phyloP scores from a whole-genome alignment of 2,888 invertebrate species.

The Euclidia mi region DNA sequence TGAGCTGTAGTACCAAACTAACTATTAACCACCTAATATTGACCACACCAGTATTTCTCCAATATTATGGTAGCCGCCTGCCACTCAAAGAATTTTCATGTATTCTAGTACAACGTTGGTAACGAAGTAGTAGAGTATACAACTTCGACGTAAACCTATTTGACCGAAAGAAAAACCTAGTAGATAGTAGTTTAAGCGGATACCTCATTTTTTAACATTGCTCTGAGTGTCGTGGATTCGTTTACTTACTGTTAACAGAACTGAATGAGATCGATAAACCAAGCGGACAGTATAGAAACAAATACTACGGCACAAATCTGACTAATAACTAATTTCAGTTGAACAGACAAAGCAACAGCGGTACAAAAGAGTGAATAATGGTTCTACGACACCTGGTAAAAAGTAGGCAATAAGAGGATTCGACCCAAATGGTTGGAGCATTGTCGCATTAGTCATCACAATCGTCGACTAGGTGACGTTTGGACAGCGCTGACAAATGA shows the following conservation, averaged over 20 bases:
- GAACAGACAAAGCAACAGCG: slow-evolving; percentile 67
- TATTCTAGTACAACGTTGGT: too few relatives aligned
- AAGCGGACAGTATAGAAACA: slow-evolving; percentile 50
- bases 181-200: too few relatives aligned
- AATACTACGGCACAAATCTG: slow-evolving; percentile 53
- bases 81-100: too few relatives aligned
- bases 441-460: slow-evolving; percentile 85
- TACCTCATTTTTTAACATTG: too few relatives aligned
- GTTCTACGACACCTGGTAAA: slow-evolving; percentile 81
- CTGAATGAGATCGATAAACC: slow-evolving; percentile 47
- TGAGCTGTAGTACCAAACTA: too few relatives aligned
- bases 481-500: slow-evolving; percentile 85
- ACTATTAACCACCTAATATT: too few relatives aligned
- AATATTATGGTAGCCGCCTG: too few relatives aligned
- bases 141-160: too few relatives aligned
- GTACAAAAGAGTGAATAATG: slow-evolving; percentile 85
- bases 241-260: background rate
- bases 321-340: slow-evolving; percentile 64
- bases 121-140: too few relatives aligned
- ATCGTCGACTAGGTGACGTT: slow-evolving; percentile 85
- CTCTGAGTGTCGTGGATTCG: too few relatives aligned
- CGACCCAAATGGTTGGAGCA: slow-evolving; percentile 81
- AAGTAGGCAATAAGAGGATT: slow-evolving; percentile 83
- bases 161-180: too few relatives aligned
- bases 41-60: too few relatives aligned